Conservation (phyloP, 2,888 invertebrate species). For the Acheta domesticus region DNA sequence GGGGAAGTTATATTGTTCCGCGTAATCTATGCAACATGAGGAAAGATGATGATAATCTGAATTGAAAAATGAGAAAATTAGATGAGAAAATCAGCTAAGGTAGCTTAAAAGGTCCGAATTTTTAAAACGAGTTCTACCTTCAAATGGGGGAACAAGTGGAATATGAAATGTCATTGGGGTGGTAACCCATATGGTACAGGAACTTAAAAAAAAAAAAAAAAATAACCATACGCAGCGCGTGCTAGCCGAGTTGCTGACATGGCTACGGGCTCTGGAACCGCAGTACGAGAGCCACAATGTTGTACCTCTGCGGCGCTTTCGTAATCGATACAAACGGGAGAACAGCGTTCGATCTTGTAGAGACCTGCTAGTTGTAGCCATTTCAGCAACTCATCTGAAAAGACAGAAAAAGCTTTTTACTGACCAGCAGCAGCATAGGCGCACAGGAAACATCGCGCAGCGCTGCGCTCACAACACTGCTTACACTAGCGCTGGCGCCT, state of each 20-base stretch:
- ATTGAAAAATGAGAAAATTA: no score
- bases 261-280: background rate
- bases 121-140: no score
- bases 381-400: conserved; percentile 18
- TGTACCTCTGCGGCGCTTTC: background rate
- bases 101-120: no score
- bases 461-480: background rate
- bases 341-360: background rate
- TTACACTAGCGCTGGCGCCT: background rate
- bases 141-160: no score
- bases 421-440: background rate
- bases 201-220: no score
- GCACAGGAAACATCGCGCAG: background rate
- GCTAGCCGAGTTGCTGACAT: background rate
- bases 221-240: no score
- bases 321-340: background rate
- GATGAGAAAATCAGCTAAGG: no score
- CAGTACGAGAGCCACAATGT: background rate
- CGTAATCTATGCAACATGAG: no score
- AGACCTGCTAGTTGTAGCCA: conserved; percentile 9
- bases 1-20: no score
- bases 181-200: no score
- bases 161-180: no score
- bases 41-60: no score
- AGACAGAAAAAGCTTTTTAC: conserved; percentile 18